A percentile compares a stretch with the other conserved stretches of the same genome.
phyloP scores from a whole-genome alignment of 2,797 vertebrate species.

The Crax fasciolata region DNA sequence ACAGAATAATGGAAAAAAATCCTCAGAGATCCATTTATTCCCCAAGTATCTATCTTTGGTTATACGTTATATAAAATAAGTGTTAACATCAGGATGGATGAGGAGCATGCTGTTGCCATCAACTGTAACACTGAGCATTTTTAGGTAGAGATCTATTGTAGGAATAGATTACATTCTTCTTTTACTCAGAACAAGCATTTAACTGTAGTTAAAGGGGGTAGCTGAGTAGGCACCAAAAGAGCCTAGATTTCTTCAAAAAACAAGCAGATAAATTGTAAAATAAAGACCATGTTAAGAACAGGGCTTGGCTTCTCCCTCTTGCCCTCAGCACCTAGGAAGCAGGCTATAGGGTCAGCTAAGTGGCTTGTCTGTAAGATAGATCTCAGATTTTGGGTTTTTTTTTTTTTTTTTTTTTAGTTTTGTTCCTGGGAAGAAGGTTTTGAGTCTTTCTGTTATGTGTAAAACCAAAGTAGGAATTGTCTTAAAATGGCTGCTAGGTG shows the following conservation, averaged over 20 bases:
- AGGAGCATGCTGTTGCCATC: background rate
- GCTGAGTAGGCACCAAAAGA: background rate
- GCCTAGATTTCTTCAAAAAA: background rate
- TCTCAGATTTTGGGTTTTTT: background rate
- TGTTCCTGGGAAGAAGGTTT: background rate
- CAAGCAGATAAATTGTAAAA: background rate
- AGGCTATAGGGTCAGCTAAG: background rate
- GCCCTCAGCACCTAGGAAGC: rapidly evolving
- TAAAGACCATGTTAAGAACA: background rate
- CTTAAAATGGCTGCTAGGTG: background rate
- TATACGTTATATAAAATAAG: too few relatives aligned
- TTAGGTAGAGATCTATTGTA: background rate
- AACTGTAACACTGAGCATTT: background rate
- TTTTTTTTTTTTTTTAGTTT: background rate
- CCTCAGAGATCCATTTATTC: background rate
- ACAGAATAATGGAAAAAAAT: background rate
- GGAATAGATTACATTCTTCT: too few relatives aligned
- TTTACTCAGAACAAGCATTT: background rate
- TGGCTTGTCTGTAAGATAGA: rapidly evolving
- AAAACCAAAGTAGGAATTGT: background rate
- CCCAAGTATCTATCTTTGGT: too few relatives aligned
- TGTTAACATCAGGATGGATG: background rate
- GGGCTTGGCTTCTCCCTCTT: background rate
- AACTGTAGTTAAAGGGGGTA: background rate
- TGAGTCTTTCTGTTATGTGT: background rate